Conservation (phyloP, 2,113 vertebrate species). For the Gobiocypris rarus region DNA sequence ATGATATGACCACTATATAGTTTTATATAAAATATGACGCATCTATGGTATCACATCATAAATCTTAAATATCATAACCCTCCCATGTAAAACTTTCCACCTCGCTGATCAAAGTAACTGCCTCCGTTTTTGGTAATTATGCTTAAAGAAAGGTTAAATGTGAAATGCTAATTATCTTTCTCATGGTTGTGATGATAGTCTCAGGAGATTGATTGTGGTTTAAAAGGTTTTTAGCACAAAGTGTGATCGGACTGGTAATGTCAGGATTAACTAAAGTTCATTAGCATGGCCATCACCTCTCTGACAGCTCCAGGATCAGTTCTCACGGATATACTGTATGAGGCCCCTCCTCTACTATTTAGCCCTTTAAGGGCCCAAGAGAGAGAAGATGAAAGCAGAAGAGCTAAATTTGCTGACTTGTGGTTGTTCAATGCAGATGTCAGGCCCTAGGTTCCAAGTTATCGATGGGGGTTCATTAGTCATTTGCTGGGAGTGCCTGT, state of each 20-base stretch:
- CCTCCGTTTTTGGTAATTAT: constrained; percentile 2
- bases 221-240: constrained; percentile 44
- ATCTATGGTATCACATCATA: background rate
- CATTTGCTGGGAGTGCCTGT: constrained; percentile 41
- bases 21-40: background rate
- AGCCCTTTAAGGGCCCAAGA: constrained; percentile 27
- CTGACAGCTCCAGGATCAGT: constrained; percentile 42
- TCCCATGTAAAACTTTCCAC: background rate
- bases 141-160: constrained; percentile 18
- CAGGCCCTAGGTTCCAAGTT: constrained; percentile 32
- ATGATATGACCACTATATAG: background rate
- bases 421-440: constrained; percentile 51
- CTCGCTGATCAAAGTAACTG: background rate
- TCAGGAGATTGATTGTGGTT: constrained; percentile 44
- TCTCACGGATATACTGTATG: constrained; percentile 32
- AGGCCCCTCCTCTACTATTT: constrained; percentile 28
- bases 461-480: constrained; percentile 58
- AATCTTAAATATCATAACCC: background rate
- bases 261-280: constrained; percentile 47
- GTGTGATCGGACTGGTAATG: constrained; percentile 49
- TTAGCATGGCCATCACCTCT: constrained; percentile 50
- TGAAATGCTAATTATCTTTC: constrained; percentile 43
- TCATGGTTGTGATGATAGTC: constrained; percentile 25
- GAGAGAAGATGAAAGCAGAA: constrained; percentile 39
- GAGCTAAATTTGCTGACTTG: constrained; percentile 52